phyloP scores from a whole-genome alignment of 1,140 invertebrate species.

The Prorops nasuta region DNA sequence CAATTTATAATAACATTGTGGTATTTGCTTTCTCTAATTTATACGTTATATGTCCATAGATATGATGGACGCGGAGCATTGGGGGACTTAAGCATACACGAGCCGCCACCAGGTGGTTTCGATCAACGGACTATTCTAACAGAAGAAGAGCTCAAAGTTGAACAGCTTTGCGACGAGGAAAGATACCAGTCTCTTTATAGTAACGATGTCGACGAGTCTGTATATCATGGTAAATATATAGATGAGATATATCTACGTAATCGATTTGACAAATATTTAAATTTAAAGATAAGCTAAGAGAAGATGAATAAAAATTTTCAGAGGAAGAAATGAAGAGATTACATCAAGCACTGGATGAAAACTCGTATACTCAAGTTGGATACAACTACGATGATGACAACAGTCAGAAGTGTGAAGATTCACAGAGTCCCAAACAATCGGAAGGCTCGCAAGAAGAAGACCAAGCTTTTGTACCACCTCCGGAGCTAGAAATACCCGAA shows the following conservation, averaged over 20 bases:
- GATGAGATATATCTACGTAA: too few species aligned
- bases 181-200: constrained; percentile 82
- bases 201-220: constrained; percentile 80
- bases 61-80: constrained; percentile 93
- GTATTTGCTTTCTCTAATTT: constrained; percentile 36
- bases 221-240: constrained; percentile 71
- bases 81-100: constrained; percentile 71
- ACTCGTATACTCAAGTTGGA: constrained; percentile 75
- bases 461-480: constrained; percentile 69
- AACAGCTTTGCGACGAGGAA: constrained; percentile 88
- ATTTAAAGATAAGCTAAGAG: too few species aligned
- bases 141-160: constrained; percentile 77
- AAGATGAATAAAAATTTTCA: constrained; percentile 48
- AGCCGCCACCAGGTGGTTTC: constrained; percentile 71
- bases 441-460: constrained; percentile 61
- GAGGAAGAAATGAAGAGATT: constrained; percentile 90
- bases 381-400: constrained; percentile 71
- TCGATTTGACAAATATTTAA: too few species aligned
- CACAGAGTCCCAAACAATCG: constrained; percentile 45
- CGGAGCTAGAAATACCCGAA: constrained; percentile 70
- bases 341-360: constrained; percentile 70
- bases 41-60: constrained; percentile 63
- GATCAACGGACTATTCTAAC: constrained; percentile 68
- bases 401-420: constrained; percentile 42
- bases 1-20: constrained; percentile 17